Evolutionary conservation across 1,140 invertebrate genomes (phyloP).

Genomic region (Limonius californicus): DNA sequence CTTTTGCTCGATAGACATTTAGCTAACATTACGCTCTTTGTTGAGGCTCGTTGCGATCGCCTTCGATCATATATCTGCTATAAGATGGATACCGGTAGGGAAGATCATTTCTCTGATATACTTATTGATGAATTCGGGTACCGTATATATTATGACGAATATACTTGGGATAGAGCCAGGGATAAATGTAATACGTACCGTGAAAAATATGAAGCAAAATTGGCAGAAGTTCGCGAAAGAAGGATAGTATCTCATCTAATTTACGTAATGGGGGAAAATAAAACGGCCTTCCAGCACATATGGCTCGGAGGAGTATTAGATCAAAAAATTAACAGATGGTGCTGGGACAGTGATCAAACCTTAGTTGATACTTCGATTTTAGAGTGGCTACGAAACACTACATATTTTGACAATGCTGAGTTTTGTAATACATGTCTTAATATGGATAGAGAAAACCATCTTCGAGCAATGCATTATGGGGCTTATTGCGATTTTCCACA

Average conservation of each 20-base stretch:
- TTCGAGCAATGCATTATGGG: neutral
- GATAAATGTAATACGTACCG: neutral
- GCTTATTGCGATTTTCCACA: neutral
- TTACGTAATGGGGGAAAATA: neutral
- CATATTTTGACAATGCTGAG: neutral
- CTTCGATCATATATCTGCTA: neutral
- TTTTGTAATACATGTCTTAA: neutral
- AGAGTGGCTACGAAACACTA: neutral
- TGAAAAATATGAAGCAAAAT: neutral
- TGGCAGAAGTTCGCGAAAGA: neutral
- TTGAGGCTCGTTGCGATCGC: neutral
- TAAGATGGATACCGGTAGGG: neutral
- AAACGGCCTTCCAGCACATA: neutral
- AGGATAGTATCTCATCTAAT: neutral
- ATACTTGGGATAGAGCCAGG: neutral
- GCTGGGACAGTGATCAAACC: too few species aligned
- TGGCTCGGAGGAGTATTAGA: neutral
- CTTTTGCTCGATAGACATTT: neutral
- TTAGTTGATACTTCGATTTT: too few species aligned
- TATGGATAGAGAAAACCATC: conserved; percentile 1
- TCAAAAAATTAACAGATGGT: neutral
- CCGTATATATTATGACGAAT: neutral
- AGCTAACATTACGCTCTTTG: neutral
- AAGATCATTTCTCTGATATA: neutral
- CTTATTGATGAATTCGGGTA: neutral